Evolutionary conservation across 1,140 invertebrate genomes (phyloP).

Genomic region (Hyposmocoma kahamanoa): DNA sequence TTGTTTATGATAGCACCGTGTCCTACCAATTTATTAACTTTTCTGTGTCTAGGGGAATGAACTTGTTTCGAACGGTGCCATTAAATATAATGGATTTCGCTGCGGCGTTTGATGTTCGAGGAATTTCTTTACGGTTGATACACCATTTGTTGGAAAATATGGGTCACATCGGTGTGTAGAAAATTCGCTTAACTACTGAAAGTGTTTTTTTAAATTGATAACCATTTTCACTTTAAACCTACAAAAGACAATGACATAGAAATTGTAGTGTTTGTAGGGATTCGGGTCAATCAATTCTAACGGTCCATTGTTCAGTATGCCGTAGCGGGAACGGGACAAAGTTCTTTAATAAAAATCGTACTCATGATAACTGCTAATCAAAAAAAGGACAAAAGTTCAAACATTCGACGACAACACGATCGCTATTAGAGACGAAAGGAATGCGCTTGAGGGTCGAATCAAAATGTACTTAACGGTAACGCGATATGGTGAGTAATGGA

Average conservation of each 20-base stretch:
- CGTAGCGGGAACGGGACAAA: too few relatives aligned
- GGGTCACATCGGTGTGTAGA: too few relatives aligned
- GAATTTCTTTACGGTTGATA: not conserved
- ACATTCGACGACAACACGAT: conserved; percentile 53
- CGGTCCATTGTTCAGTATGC: not conserved
- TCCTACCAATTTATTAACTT: conserved; percentile 51
- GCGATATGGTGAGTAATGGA: conserved; percentile 48
- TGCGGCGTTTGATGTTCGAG: not conserved
- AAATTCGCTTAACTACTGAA: too few relatives aligned
- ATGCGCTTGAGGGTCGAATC: conserved; percentile 33
- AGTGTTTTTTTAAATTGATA: too few relatives aligned
- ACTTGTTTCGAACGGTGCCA: not conserved
- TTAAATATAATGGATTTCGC: not conserved
- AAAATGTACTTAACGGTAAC: conserved; percentile 49
- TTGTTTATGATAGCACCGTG: conserved; percentile 54
- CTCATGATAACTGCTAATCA: conserved; percentile 61
- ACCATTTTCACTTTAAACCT: too few relatives aligned
- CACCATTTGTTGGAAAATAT: too few relatives aligned
- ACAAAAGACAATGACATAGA: too few relatives aligned
- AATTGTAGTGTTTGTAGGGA: conserved; percentile 1
- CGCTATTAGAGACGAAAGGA: conserved; percentile 38
- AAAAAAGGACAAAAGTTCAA: conserved; percentile 70
- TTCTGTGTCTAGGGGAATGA: not conserved
- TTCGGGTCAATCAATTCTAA: not conserved
- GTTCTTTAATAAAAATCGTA: conserved; percentile 44